Base-by-base conservation (phyloP, 2,888 invertebrate species). In the Yponomeuta sedellus region DNA sequence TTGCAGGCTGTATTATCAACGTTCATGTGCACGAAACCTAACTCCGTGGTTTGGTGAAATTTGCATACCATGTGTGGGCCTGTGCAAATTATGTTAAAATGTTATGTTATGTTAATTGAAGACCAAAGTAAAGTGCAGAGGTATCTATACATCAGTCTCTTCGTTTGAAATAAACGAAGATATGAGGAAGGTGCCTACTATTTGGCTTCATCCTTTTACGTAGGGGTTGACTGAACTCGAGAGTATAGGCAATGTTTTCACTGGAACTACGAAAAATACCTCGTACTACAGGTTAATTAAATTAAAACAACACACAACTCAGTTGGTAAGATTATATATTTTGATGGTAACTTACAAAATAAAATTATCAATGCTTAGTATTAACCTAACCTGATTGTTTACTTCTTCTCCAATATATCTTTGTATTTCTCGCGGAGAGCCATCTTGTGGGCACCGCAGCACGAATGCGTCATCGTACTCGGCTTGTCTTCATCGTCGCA, bases 341-440 rank as follows among this genome's bases (percentile, higher is more conserved):
- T 64, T 70, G 74, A 71, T 78, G 73, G 68, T 77, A 83, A 86
- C 86, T 89, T 90, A 91, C 89, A 90, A 91, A 90, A 89, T 90
- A 89, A 89, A 90, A 88, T 71, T 11, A 74, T 82, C 81, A 83
- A 81, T 81, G 76, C 22, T 61, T 22, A 63, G 12, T 40, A 28
- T 11, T 16, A 20, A 44, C 1, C 8, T 5, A 19, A 5, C 40
- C 34, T 28, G 28, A 12, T 56, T 25, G 52, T 19, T 58, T 20
- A 19, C n/a, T 82, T 76, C 0, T 80, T 77, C 16, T 16, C 44
- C 44, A 52, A 52, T 16, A 52, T 16, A 25, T 82, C 75, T 69
- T 81, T 81, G 67, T 66, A 86, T 70, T 88, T 84, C 11, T 88
- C 85, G 70, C 86, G 87, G 67, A 88, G 80, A 5, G 83, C 78